Conservation (phyloP, 2,888 invertebrate species). For the Drosophila monieri region DNA sequence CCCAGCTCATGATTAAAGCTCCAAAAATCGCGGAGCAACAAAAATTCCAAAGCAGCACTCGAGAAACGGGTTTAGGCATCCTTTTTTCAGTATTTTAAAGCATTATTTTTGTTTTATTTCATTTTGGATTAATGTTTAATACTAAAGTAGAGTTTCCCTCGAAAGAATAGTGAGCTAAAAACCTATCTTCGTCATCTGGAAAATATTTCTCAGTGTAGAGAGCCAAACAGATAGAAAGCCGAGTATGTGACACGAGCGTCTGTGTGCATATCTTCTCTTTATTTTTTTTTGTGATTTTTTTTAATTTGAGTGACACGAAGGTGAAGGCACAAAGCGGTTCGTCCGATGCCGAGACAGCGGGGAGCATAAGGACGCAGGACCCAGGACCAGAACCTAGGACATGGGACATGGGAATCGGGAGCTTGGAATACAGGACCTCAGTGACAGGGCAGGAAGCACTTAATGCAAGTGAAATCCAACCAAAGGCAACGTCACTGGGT, state of each 20-base stretch:
- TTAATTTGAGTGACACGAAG: conserved; percentile 74
- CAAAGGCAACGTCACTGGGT: conserved; percentile 64
- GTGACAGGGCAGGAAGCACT: conserved; percentile 63
- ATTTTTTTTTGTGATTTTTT: conserved; percentile 34
- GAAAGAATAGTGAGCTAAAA: no score
- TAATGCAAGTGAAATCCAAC: conserved; percentile 72
- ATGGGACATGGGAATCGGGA: not conserved
- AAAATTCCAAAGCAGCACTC: conserved; percentile 1
- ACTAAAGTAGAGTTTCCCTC: not conserved
- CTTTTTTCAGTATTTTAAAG: no score
- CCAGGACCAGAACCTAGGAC: conserved; percentile 2
- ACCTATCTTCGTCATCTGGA: no score
- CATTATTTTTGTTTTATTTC: no score
- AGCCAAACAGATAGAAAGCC: conserved; percentile 5
- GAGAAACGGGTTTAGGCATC: no score
- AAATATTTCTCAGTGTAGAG: not conserved
- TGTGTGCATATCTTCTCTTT: not conserved
- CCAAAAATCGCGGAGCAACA: conserved; percentile 39
- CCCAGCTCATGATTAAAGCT: conserved; percentile 57
- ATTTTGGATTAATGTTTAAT: no score
- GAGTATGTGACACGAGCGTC: conserved; percentile 28
- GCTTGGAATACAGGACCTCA: not conserved
- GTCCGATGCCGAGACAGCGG: conserved; percentile 13
- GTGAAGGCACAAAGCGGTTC: conserved; percentile 70
- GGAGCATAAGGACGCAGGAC: conserved; percentile 21